Evolutionary conservation across 2,797 vertebrate genomes (phyloP).

Genomic region (Ispidina picta): DNA sequence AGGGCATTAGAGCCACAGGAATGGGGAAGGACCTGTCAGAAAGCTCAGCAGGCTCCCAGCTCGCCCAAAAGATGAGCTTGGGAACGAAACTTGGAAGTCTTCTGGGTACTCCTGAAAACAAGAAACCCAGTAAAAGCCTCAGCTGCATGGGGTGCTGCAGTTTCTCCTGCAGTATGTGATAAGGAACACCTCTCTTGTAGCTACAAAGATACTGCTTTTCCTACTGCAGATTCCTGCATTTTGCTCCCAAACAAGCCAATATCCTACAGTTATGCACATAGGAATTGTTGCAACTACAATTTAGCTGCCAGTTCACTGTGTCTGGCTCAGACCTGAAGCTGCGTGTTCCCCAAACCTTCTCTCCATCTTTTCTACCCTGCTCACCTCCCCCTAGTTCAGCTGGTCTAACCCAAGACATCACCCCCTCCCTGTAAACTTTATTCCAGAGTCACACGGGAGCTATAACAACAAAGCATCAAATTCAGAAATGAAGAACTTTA

Average conservation of each 20-base stretch:
- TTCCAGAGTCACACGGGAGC: not conserved
- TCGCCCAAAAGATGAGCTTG: not conserved
- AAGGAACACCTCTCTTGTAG: not conserved
- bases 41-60: not conserved
- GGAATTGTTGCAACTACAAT: not conserved
- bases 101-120: not conserved
- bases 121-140: not conserved
- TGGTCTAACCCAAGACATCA: not conserved
- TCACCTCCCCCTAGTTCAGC: not conserved
- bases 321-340: not conserved
- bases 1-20: slow-evolving; percentile 24
- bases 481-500: not conserved
- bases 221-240: not conserved
- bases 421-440: not conserved
- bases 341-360: not conserved
- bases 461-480: not conserved
- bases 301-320: not conserved
- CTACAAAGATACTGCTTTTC: accelerated
- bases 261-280: not conserved
- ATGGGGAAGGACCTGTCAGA: not conserved
- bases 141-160: not conserved
- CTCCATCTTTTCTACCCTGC: not conserved
- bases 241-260: not conserved
- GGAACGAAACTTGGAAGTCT: not conserved
- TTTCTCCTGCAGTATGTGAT: not conserved